Base-by-base conservation (phyloP, 1,140 invertebrate genomes). In the Radopholus similis region DNA sequence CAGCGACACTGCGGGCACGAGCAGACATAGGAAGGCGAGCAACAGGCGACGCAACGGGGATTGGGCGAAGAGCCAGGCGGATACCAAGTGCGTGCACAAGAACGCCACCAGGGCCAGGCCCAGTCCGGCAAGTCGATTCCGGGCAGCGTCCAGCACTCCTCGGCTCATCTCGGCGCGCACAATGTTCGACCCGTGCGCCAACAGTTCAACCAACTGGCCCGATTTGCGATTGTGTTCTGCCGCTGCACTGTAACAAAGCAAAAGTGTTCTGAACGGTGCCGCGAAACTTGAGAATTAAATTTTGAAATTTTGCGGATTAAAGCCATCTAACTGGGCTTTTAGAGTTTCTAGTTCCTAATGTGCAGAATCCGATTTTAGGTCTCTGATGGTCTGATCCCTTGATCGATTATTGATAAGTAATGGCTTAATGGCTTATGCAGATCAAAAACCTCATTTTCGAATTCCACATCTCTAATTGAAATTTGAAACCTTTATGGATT, bases 171-270 rank as follows among this genome's bases (percentile, higher is more conserved):
- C 73, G 1, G 35, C 49, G 35, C 32, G n/a, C 34, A 73, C 71
- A 21, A 23, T 68, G 59, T 77, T 67, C 0, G 71, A 70, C 21
- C 71, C 74, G 32, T 73, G 71, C 11, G 56, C 40, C 4, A 67
- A 8, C 9, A 73, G 8, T 26, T 73, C 34, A 11, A 73, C 74
- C 15, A 34, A 38, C 4, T 9, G 23, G 21, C 13, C 32, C 11
- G 58, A 28, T 42, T 77, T 56, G n/a, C n/a, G 15, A 30, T 72
- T 72, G 69, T 77, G 68, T 23, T 57, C 30, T 6, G 23, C 21
- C 40, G 64, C 62, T 49, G 23, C 47, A 35, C 47, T 60, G n/a
- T n/a, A n/a, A n/a, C n/a, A n/a, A n/a, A n/a, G n/a, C n/a, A n/a
- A n/a, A n/a, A n/a, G n/a, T n/a, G n/a, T n/a, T n/a, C n/a, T n/a